Conservation (phyloP, 64 coral and sea anemone genomes). For the Actinia equina region DNA sequence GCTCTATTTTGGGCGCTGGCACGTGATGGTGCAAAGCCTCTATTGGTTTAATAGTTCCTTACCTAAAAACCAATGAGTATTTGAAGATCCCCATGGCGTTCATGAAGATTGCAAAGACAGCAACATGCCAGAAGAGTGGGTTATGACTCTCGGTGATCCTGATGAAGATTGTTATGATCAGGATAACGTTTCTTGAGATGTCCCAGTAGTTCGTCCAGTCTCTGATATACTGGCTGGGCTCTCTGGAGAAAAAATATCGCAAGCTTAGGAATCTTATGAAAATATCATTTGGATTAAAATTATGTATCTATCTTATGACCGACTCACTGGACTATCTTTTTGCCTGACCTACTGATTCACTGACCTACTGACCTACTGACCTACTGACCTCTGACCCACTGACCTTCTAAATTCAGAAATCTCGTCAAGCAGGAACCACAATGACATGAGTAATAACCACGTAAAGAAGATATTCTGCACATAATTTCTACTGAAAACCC, state of each 20-base stretch:
- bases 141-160: not conserved
- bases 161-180: slow-evolving; percentile 12
- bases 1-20: too few species aligned
- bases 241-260: slow-evolving; percentile 13
- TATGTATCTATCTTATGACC: too few species aligned
- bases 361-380: too few species aligned
- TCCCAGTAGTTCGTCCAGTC: slow-evolving; percentile 56
- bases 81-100: slow-evolving; percentile 56
- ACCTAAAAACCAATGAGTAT: slow-evolving; percentile 40
- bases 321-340: too few species aligned
- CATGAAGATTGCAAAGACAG: slow-evolving; percentile 26
- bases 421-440: slow-evolving; percentile 52
- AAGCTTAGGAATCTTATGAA: not conserved
- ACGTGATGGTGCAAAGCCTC: too few species aligned
- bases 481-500: not conserved
- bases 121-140: slow-evolving; percentile 9
- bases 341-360: too few species aligned
- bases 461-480: not conserved
- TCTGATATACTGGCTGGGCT: slow-evolving; percentile 23
- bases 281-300: too few species aligned
- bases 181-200: slow-evolving; percentile 21
- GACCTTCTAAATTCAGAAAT: slow-evolving; percentile 43
- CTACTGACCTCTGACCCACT: too few species aligned
- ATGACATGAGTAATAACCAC: slow-evolving; percentile 1
- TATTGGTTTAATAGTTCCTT: not conserved